phyloP scores from a whole-genome alignment of 2,888 invertebrate species.

The Eilema sororculum region DNA sequence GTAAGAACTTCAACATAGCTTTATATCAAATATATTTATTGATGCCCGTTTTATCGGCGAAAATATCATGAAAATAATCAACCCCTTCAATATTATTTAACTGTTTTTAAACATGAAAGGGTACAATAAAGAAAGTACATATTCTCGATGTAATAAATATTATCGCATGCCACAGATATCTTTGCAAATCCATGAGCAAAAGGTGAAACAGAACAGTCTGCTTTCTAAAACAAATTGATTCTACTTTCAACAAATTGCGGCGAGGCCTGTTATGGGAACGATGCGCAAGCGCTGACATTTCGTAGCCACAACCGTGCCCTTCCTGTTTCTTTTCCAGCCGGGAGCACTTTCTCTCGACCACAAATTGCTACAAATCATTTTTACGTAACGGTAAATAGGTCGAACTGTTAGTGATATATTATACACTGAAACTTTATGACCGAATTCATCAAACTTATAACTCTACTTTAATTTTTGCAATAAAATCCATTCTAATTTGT shows the following conservation, averaged over 20 bases:
- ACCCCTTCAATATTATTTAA: background rate
- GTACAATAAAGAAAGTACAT: background rate
- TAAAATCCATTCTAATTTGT: background rate
- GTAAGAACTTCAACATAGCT: background rate
- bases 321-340: constrained; percentile 56
- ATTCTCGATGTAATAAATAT: background rate
- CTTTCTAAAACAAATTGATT: constrained; percentile 86
- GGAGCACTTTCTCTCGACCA: constrained; percentile 46
- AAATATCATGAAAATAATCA: background rate
- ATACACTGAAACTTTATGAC: background rate
- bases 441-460: background rate
- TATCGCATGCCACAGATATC: constrained; percentile 9
- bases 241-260: constrained; percentile 82
- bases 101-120: background rate
- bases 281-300: constrained; percentile 70
- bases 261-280: constrained; percentile 57
- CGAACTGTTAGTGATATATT: background rate
- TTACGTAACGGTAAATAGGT: constrained; percentile 17
- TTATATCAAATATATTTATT: background rate
- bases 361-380: constrained; percentile 34
- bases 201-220: constrained; percentile 68
- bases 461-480: background rate
- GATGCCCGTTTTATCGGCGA: no score
- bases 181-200: constrained; percentile 63
- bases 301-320: constrained; percentile 55